Evolutionary conservation across 2,113 vertebrate species (phyloP), one percentile per base, ranked within the genome.

Genomic region (Amphiprion ocellaris): DNA sequence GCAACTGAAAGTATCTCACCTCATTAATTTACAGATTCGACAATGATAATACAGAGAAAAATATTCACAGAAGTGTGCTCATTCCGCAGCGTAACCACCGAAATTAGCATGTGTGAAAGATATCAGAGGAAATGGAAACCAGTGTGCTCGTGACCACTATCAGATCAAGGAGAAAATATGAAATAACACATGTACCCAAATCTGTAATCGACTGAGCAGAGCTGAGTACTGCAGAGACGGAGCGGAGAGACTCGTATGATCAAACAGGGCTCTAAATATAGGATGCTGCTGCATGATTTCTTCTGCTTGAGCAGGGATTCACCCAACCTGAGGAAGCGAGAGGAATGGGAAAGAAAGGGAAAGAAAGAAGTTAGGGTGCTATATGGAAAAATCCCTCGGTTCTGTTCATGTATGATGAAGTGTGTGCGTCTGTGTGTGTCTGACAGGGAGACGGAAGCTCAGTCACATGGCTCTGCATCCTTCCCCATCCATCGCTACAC

Each of bases 231-330:
- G 84, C 73, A 70, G 73, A 85, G 76, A 26, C n/a, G 59, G 70
- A 87, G 70, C 28, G 23, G 19, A 72, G 82, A 72, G 77, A 83
- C 77, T 89, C 30, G 58, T 74, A 65, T 90, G 88, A 85, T 91
- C 90, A 88, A 88, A 88, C 80, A 15, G 15, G 69, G 63, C 39
- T 89, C 91, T 92, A 92, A 92, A 92, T 91, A 92, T 92, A 92
- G 91, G 89, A 87, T 60, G 71, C 79, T 89, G 82, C 79, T 71
- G 76, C 86, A 85, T 77, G 76, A 90, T 85, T 90, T 90, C 78
- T 90, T 89, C 85, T 85, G 90, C 86, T 84, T 82, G 90, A 90
- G 74, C 87, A 86, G 63, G 91, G 85, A 91, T 88, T 92, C 83
- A 90, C 90, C 82, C 91, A 84, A 55, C 76, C 81, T 86, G 49